phyloP scores from a whole-genome alignment of 2,888 invertebrate genomes.

The Daptonema setosum region DNA sequence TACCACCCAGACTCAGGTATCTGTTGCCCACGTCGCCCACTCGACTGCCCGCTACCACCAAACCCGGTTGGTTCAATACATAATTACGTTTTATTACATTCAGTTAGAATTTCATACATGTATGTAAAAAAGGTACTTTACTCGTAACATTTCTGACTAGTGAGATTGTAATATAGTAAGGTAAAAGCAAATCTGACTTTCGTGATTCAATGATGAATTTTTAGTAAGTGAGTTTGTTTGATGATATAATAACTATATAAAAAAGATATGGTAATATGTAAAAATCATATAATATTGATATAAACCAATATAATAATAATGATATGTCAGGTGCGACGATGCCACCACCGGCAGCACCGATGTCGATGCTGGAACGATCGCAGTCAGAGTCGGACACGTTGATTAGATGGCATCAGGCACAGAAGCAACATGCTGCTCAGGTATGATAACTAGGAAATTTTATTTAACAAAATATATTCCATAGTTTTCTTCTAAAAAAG shows the following conservation, averaged over 20 bases:
- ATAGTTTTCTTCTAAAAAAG: too few relatives aligned
- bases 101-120: too few relatives aligned
- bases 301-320: neutral
- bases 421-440: neutral
- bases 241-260: neutral
- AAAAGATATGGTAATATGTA: neutral
- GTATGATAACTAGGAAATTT: too few relatives aligned
- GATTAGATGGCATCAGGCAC: neutral
- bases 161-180: too few relatives aligned
- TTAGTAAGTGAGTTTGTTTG: neutral
- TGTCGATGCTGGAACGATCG: neutral
- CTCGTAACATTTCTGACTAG: too few relatives aligned
- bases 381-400: neutral
- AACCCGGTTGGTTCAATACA: too few relatives aligned
- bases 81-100: too few relatives aligned
- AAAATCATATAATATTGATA: neutral
- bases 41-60: neutral
- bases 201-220: neutral
- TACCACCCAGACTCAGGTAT: neutral
- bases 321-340: neutral
- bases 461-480: too few relatives aligned
- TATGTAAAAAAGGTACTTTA: too few relatives aligned
- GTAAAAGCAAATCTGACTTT: too few relatives aligned
- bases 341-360: neutral
- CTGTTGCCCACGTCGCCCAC: neutral